These are phyloP conservation scores for Octopus sinensis DNA, from an alignment of 1,140 invertebrate species.

Conservation along the genomic window DNA sequence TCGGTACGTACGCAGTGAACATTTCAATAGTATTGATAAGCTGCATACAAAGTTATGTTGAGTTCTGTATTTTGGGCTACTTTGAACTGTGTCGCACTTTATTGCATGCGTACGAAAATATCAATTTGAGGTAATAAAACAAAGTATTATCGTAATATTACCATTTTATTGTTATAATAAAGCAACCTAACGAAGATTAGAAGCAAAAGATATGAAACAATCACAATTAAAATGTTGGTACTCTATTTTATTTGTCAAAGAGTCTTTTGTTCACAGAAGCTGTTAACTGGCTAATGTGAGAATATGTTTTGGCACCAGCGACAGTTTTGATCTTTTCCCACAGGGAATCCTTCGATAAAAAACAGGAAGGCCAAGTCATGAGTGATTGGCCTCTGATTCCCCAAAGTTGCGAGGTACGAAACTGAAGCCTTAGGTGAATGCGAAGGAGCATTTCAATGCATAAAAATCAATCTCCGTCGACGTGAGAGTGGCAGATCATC, in stretches of 20 bases:
- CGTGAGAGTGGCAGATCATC: background rate
- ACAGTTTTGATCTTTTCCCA: constrained; percentile 3
- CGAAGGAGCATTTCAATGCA: too few relatives aligned
- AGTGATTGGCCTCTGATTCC: background rate
- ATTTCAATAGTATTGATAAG: background rate
- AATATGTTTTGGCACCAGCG: background rate
- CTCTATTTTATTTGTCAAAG: background rate
- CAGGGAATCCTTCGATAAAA: constrained; percentile 1
- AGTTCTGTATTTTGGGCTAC: too few relatives aligned
- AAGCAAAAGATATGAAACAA: background rate
- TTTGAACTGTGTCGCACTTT: too few relatives aligned
- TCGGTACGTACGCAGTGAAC: background rate
- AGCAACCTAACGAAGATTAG: background rate
- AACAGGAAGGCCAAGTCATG: background rate
- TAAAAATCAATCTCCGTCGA: background rate
- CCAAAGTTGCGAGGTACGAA: background rate
- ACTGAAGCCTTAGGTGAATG: too few relatives aligned
- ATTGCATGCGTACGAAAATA: background rate
- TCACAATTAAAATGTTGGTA: background rate
- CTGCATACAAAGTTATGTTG: background rate
- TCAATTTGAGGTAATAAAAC: background rate
- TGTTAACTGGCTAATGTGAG: background rate
- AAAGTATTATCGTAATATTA: background rate
- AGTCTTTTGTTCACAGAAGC: background rate
- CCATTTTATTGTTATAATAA: too few relatives aligned